Evolutionary conservation across 1,140 invertebrate genomes (phyloP), one percentile per base, ranked within the genome.

Genomic region (Orchestia grillus): DNA sequence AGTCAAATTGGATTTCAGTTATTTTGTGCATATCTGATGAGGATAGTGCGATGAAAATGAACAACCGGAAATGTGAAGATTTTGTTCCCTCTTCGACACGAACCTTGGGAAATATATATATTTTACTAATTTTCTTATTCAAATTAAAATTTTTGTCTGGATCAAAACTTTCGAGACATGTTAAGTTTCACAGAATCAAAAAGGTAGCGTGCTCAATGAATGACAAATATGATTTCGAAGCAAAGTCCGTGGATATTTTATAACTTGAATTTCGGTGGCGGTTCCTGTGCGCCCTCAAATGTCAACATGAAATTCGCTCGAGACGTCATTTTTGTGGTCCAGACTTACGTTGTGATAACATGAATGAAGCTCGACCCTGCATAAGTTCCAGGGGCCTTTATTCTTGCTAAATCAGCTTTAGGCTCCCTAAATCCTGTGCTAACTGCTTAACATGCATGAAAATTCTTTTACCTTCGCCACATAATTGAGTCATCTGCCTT

Each of bases 401-500:
- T 77, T 23, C 62, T 23, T 77, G 62, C 62, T 3, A 77, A 77
- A 28, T 28, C 28, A 77, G 36, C 62, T 77, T 77, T 77, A 77
- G 15, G 62, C 11, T 77, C 62, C 62, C 62, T 77, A 77, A 77
- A 77, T 77, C 36, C 62, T 77, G 62, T 77, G 62, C 36, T 77
- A 36, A 28, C 62, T 77, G 62, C 62, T 77, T 77, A 77, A 77
- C 62, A 77, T 77, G 62, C 62, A 77, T 77, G 62, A 28, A 77
- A 77, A 77, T 77, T 36, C 62, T 77, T 77, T 77, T 77, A 77
- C 62, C 15, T 77, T 77, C 62, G 28, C 62, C 62, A 77, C 62
- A 77, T 77, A 77, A 77, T 77, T 77, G 62, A 77, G 62, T 77
- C 62, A 77, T 77, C 62, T 77, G 62, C 62, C 62, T 77, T 77